Percentiles rank a stretch among this genome's conserved stretches.
These are phyloP conservation scores for Fratercula arctica DNA, from an alignment of 2,797 vertebrate genomes.

Conservation along the genomic window DNA sequence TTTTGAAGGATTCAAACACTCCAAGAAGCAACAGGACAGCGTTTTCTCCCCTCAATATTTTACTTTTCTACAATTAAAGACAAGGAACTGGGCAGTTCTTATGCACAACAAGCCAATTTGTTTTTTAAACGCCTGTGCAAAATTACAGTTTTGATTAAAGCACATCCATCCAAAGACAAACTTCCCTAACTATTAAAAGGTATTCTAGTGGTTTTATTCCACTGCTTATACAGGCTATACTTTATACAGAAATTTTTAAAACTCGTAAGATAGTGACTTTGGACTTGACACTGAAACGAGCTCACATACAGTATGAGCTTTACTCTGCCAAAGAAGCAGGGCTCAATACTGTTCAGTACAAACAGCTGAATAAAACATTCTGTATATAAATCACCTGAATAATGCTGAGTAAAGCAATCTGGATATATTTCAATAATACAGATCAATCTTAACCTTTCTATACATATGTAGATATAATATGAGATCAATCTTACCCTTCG, in stretches of 20 bases:
- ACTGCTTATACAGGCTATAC: not conserved
- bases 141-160: constrained; percentile 5
- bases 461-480: not conserved
- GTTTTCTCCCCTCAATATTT: constrained; percentile 3
- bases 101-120: not conserved
- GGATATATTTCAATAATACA: not conserved
- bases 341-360: not conserved
- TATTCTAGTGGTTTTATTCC: not conserved
- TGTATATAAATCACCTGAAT: not conserved
- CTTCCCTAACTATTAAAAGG: not conserved
- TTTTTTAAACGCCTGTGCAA: constrained; percentile 1
- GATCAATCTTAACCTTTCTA: not conserved
- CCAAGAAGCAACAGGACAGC: not conserved
- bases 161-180: not conserved
- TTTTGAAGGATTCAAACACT: constrained; percentile 20
- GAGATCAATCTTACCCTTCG: not conserved
- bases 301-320: not conserved
- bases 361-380: not conserved
- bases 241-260: not conserved
- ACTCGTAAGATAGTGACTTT: not conserved
- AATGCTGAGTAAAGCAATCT: not conserved
- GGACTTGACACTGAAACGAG: not conserved
- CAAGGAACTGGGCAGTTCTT: not conserved
- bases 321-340: not conserved
- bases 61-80: constrained; percentile 3